Evolutionary conservation across 2,797 vertebrate genomes (phyloP), one percentile per base, ranked within the genome.

Genomic region (Gymnocypris eckloni): DNA sequence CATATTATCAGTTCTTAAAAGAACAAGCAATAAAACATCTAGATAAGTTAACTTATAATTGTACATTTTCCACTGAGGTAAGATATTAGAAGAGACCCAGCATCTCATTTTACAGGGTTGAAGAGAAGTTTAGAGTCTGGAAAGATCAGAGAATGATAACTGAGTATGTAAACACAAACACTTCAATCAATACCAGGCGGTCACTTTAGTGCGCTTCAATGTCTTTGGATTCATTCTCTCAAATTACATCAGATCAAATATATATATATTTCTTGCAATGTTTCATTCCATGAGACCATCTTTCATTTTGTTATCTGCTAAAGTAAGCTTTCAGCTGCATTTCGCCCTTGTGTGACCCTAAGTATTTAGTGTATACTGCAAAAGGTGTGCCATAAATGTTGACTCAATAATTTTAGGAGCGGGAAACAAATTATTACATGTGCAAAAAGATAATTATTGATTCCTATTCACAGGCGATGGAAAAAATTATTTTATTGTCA

Each of bases 91-190:
- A 61, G 13, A 78, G 16, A 43, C 54, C 37, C 76, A 25, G 12
- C 12, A 43, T 25, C 22, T 61, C 22, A 79, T 61, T 61, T 79
- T 10, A 43, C 13, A 43, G 37, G 2, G 22, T 43, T 41, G 39
- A n/a, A 25, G 37, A 79, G 37, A 61, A 10, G 37, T 43, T 79
- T 79, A 4, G 2, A 16, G 54, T 6, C 54, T 79, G 37, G 22
- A 61, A 59, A 43, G 22, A 61, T 78, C 76, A 61, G 37, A 78
- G 76, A 7, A 61, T 18, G 22, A 16, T 4, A 78, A 79, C 77
- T 64, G 13, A 37, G 7, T 18, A 43, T 43, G 59, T 79, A 48
- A 48, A 66, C 16, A 80, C 25, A 80, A 48, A 45, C 59, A 45
- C 25, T 66, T 66, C 39, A n/a, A 80, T 80, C 39, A 18, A 28